Conservation (phyloP, 2,888 invertebrate species). For the Sylvicola cinctus region DNA sequence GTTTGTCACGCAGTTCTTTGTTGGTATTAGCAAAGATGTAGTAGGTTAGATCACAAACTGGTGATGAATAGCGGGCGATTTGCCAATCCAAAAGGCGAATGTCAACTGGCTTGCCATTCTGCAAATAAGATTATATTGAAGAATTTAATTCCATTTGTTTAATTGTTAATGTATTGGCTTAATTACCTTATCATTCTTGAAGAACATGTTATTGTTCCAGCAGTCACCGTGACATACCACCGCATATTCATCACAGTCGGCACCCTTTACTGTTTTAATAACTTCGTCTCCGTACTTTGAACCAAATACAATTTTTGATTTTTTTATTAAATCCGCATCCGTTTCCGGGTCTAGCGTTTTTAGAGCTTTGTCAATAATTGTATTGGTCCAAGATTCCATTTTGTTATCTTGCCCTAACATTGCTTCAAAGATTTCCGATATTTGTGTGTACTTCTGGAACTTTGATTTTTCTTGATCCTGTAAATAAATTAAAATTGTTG, state of each 20-base stretch:
- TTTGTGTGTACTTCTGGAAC: neutral
- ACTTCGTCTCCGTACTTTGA: neutral
- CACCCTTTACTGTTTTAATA: neutral
- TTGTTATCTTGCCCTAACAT: neutral
- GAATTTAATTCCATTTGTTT: too few species aligned
- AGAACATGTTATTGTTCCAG: conserved; percentile 20
- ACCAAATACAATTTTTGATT: too few species aligned
- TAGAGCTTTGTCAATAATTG: too few species aligned
- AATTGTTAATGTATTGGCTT: too few species aligned
- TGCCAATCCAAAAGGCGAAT: conserved; percentile 20
- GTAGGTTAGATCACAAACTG: conserved; percentile 17
- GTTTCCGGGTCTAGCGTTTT: too few species aligned
- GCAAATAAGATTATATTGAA: too few species aligned
- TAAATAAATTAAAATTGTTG: too few species aligned
- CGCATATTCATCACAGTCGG: conserved; percentile 13
- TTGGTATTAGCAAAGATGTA: conserved; percentile 18
- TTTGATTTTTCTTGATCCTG: conserved; percentile 4
- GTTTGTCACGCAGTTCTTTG: conserved; percentile 14
- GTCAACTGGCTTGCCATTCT: conserved; percentile 8
- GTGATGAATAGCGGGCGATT: conserved; percentile 18
- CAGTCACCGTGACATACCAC: conserved; percentile 21
- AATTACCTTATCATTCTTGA: conserved; percentile 13
- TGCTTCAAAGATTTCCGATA: conserved; percentile 1
- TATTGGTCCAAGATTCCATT: too few species aligned
- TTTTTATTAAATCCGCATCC: too few species aligned